Evolutionary conservation across 1,140 invertebrate genomes (phyloP), one percentile per base, ranked within the genome.

Genomic region (Philopotamus ludificatus): DNA sequence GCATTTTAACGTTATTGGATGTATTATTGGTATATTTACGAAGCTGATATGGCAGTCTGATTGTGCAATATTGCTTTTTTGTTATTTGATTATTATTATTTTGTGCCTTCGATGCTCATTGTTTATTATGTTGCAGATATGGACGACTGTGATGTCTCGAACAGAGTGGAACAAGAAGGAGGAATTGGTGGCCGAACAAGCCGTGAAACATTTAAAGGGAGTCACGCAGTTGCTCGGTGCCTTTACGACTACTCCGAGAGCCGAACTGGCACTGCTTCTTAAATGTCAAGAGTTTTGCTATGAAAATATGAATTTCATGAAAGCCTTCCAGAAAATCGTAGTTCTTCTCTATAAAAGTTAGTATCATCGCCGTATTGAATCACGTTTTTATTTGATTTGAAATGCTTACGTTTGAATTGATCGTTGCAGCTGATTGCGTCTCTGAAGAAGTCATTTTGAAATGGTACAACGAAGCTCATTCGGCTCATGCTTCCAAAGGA

Each of bases 101-200:
- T 34, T 34, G 1, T 15, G n/a, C 7, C n/a, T 39, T 39, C n/a
- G n/a, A 39, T n/a, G 10, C 15, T 2, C 18, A 21, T 2, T 18
- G 2, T 53, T 53, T 23, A 23, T 53, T 8, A 1, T 25, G 23
- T 25, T 16, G n/a, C 28, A 89, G 87, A 88, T 97, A 73, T 98
- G 95, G 95, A 88, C 86, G 70, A 93, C 91, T 65, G 87, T 98
- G 70, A 98, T 98, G 95, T 86, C 87, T 58, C 87, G 91, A 71
- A 91, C 93, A 42, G 95, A 98, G 81, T 98, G 95, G 95, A 98
- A 97, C 79, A 98, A 98, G 80, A 97, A 97, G 78, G 95, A 97
- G 81, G 95, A 98, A 78, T 80, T 98, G 63, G 87, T 97, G 64
- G 93, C 94, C 66, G 94, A 97, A 75, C 95, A 97, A 80, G 93